Evolutionary conservation across 2,797 vertebrate genomes (phyloP).

Genomic region (Sebastes oblongus): DNA sequence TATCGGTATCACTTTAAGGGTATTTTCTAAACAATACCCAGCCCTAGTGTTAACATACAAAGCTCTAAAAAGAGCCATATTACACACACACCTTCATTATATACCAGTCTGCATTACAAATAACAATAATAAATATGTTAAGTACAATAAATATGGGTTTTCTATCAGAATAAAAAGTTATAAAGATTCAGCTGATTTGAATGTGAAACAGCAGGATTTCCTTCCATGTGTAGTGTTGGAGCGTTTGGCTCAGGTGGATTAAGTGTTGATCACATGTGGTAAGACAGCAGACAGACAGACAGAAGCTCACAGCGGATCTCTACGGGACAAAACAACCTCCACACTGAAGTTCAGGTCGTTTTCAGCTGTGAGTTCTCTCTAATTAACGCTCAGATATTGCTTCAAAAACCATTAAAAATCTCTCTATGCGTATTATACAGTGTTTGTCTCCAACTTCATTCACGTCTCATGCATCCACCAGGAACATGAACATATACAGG

Average conservation of each 20-base stretch:
- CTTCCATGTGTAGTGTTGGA: slow-evolving; percentile 24
- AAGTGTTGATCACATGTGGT: not conserved
- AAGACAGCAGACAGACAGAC: too few relatives aligned
- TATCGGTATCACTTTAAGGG: not conserved
- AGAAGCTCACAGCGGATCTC: not conserved
- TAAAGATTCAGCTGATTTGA: slow-evolving; percentile 28
- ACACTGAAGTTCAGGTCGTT: not conserved
- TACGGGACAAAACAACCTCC: not conserved
- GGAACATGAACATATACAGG: slow-evolving; percentile 16
- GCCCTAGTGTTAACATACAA: not conserved
- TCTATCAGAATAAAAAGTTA: slow-evolving; percentile 12
- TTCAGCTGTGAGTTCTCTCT: not conserved
- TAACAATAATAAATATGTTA: slow-evolving; percentile 65
- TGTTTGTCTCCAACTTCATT: slow-evolving; percentile 42
- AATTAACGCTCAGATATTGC: slow-evolving; percentile 42
- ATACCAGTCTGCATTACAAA: slow-evolving; percentile 33
- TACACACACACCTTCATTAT: slow-evolving; percentile 29
- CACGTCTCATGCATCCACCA: slow-evolving; percentile 32
- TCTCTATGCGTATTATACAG: slow-evolving; percentile 20
- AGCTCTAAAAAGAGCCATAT: slow-evolving; percentile 7
- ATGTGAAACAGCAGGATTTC: not conserved
- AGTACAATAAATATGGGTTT: slow-evolving; percentile 64
- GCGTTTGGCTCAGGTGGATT: not conserved
- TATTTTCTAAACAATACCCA: not conserved
- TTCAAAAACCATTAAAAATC: slow-evolving; percentile 29